Conservation (phyloP, 2,888 invertebrate species). For the Abscondita cerata region DNA sequence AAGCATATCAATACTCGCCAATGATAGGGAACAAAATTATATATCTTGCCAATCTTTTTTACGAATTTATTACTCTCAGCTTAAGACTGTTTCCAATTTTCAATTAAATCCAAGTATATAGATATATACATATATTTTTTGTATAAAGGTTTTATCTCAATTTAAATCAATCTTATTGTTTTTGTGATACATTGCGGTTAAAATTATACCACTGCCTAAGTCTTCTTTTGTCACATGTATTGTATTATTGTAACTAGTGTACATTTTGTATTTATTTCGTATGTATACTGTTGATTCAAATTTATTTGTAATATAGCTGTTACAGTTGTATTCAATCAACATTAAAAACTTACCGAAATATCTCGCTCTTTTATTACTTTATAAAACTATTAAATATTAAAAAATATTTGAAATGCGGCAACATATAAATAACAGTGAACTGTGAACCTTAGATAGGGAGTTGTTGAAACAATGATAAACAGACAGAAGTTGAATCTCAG, state of each 20-base stretch:
- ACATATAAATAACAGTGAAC: constrained; percentile 45
- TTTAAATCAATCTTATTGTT: constrained; percentile 23
- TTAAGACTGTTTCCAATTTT: constrained; percentile 56
- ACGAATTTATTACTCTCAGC: constrained; percentile 43
- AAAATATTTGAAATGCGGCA: constrained; percentile 37
- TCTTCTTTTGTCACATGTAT: constrained; percentile 30
- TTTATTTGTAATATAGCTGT: constrained; percentile 59
- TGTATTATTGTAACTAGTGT: constrained; percentile 36
- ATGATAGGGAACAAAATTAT: constrained; percentile 53
- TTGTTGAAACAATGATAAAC: constrained; percentile 31
- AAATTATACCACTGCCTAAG: constrained; percentile 26
- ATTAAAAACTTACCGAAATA: constrained; percentile 45
- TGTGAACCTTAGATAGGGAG: constrained; percentile 43
- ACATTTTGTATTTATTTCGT: constrained; percentile 53
- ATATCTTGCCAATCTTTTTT: constrained; percentile 52
- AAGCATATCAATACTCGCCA: constrained; percentile 41
- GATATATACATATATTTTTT: constrained; percentile 22
- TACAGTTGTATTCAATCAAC: constrained; percentile 56
- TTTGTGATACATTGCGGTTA: constrained; percentile 29
- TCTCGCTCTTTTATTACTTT: constrained; percentile 5
- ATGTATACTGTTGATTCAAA: constrained; percentile 51
- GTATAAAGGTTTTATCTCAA: constrained; percentile 18
- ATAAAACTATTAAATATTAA: constrained; percentile 1
- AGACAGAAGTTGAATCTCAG: constrained; percentile 25
- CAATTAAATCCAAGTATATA: constrained; percentile 41